Evolutionary conservation across 2,797 vertebrate genomes (phyloP), one percentile per base, ranked within the genome.

Genomic region (Lindbergichthys nudifrons): DNA sequence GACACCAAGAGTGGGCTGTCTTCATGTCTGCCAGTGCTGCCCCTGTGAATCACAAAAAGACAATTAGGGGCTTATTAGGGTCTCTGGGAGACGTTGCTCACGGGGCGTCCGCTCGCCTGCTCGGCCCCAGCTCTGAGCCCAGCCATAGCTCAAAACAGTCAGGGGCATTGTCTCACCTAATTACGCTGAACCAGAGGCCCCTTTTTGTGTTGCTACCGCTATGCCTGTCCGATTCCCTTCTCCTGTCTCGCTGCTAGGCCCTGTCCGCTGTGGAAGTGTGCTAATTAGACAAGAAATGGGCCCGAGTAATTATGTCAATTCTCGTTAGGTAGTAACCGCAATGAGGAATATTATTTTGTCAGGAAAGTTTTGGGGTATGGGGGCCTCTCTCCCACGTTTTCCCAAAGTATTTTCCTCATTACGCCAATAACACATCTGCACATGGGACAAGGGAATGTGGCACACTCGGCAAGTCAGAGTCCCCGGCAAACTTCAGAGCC

Each of bases 201-300:
- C 95, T 96, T 95, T 96, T 95, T 97, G 95, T 96, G 95, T 96
- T 95, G 93, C 92, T 88, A 91, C 96, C 85, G 86, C 95, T 95
- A 96, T 95, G 96, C 95, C 96, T 97, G 96, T 97, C 96, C 90
- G 93, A 95, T 96, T 95, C 94, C 94, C 91, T 92, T 96, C 88
- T 96, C 93, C 85, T 95, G 94, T 94, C 95, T 82, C 92, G 92
- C 93, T 90, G 94, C 94, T 95, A 88, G 95, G 92, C 94, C 94
- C 93, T 76, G 94, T 94, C 95, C 92, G 74, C 90, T 79, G 92
- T 95, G 94, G 95, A 96, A 96, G 95, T 96, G 94, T 97, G 96
- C 96, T 98, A 98, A 97, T 98, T 97, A 97, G 93, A 96, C 94
- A 89, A 96, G 96, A 97, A 97, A 96, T 94, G 88, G 94, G 96